Evolutionary conservation across 2,113 vertebrate genomes (phyloP).

Genomic region (Dicaeum eximium): DNA sequence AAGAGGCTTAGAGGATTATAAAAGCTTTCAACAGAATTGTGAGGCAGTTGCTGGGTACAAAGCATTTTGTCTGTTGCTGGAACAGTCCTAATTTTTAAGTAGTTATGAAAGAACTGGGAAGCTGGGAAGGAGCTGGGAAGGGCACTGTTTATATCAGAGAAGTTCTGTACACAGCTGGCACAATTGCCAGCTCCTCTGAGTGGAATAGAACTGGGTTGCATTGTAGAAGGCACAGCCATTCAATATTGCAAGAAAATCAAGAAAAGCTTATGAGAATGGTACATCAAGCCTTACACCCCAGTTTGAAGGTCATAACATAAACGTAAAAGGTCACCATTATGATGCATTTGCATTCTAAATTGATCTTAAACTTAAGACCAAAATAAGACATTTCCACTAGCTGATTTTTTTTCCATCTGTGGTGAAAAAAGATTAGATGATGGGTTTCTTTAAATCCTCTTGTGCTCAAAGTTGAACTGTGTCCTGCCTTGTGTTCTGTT

Average conservation of each 20-base stretch:
- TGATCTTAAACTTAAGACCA: background rate
- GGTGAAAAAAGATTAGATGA: background rate
- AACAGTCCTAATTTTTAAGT: conserved; percentile 14
- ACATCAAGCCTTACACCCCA: background rate
- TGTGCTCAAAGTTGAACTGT: background rate
- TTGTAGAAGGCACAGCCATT: background rate
- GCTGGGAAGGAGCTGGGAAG: background rate
- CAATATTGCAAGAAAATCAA: background rate
- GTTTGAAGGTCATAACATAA: background rate
- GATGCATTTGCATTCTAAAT: background rate
- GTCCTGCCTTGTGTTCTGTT: background rate
- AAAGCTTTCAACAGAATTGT: conserved; percentile 17
- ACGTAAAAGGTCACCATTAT: background rate
- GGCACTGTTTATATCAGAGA: background rate
- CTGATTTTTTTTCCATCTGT: background rate
- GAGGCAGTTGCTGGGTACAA: background rate
- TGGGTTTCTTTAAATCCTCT: background rate
- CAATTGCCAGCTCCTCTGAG: background rate
- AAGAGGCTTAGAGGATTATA: background rate
- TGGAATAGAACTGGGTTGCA: background rate
- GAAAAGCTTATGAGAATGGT: background rate
- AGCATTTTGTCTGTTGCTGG: background rate
- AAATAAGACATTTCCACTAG: background rate
- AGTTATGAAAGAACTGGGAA: background rate
- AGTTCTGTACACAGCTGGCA: background rate